Percentiles rank a stretch among this genome's conserved stretches.
phyloP scores from a whole-genome alignment of 2,797 vertebrate species.

The Neomorphus geoffroyi region DNA sequence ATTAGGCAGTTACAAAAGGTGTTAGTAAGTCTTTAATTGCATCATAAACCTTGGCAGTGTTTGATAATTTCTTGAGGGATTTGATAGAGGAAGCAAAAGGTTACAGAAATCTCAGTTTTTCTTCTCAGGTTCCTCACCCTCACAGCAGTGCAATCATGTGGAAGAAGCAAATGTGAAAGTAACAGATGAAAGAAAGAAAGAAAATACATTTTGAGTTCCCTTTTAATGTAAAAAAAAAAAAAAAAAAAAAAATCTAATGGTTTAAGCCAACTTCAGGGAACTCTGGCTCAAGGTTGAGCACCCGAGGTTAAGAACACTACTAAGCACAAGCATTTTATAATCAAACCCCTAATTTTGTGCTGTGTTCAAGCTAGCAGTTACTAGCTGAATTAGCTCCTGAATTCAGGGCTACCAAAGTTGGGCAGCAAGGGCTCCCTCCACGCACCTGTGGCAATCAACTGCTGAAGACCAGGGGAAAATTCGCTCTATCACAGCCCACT shows the following conservation, averaged over 20 bases:
- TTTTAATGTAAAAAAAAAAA: neutral
- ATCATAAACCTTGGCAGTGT: neutral
- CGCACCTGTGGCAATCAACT: neutral
- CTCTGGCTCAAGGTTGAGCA: neutral
- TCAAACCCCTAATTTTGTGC: neutral
- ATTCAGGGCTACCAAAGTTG: neutral
- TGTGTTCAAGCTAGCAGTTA: neutral
- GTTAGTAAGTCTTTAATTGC: neutral
- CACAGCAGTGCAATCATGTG: neutral
- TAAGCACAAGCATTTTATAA: neutral
- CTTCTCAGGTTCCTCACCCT: neutral
- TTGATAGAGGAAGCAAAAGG: conserved; percentile 25
- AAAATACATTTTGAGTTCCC: neutral
- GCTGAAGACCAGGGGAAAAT: neutral
- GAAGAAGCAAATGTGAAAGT: neutral
- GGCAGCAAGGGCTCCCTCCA: neutral
- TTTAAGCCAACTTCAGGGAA: neutral
- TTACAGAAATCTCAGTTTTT: conserved; percentile 19
- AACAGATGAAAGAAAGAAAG: neutral
- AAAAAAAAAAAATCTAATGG: neutral
- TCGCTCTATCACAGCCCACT: neutral
- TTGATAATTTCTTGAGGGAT: conserved; percentile 38
- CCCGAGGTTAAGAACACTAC: neutral
- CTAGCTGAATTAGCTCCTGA: neutral
- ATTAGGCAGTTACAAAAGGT: neutral